Evolutionary conservation across 2,888 invertebrate genomes (phyloP).

Genomic region (Drosophila mimetica): DNA sequence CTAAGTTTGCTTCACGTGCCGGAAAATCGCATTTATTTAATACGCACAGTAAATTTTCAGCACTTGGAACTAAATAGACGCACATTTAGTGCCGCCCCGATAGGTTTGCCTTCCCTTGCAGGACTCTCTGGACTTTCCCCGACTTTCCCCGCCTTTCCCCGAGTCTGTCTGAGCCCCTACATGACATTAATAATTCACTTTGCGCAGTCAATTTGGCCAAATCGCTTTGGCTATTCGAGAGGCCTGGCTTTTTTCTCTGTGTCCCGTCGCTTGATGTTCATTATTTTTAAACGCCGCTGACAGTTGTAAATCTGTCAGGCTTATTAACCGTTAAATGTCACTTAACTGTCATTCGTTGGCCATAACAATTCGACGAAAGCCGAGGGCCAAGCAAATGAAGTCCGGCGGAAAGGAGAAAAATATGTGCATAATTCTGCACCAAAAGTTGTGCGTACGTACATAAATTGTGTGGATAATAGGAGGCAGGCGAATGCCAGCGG

Average conservation of each 20-base stretch:
- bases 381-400: conserved; percentile 44
- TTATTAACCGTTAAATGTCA: conserved; percentile 81
- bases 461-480: conserved; percentile 45
- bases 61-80: conserved; percentile 76
- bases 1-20: conserved; percentile 64
- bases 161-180: conserved; percentile 37
- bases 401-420: conserved; percentile 48
- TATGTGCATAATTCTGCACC: conserved; percentile 71
- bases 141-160: neutral
- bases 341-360: conserved; percentile 74
- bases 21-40: conserved; percentile 77
- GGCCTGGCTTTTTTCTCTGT: conserved; percentile 2
- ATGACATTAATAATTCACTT: conserved; percentile 80
- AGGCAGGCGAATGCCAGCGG: conserved; percentile 2
- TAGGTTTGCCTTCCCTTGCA: conserved; percentile 37
- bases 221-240: conserved; percentile 66
- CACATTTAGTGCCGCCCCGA: conserved; percentile 72
- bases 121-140: no score
- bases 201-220: conserved; percentile 78
- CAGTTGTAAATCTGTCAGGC: conserved; percentile 80
- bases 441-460: conserved; percentile 45
- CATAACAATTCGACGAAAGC: conserved; percentile 43
- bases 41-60: conserved; percentile 75
- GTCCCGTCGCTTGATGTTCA: conserved; percentile 62
- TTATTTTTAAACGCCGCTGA: conserved; percentile 76